phyloP scores from a whole-genome alignment of 2,888 invertebrate genomes.

The Junonia oenone region DNA sequence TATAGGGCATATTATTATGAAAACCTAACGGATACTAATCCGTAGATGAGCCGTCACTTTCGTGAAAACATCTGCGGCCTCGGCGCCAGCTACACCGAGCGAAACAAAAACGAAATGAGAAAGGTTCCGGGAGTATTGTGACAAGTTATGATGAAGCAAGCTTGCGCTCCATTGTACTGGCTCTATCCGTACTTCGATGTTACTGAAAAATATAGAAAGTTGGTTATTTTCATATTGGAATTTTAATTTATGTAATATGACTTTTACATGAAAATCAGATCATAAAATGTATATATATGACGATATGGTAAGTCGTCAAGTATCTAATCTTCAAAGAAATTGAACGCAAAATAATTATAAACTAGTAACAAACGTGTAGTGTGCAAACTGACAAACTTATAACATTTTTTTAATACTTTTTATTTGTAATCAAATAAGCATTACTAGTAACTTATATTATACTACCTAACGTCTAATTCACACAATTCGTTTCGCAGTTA shows the following conservation, averaged over 20 bases:
- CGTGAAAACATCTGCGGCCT: conserved; percentile 66
- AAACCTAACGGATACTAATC: conserved; percentile 73
- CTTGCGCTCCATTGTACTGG: conserved; percentile 31
- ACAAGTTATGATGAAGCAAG: conserved; percentile 58
- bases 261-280: not conserved
- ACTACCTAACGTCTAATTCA: no score
- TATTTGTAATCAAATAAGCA: no score
- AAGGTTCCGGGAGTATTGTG: conserved; percentile 71
- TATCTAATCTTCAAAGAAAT: no score
- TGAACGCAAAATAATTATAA: no score
- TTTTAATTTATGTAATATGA: not conserved
- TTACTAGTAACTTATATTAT: no score
- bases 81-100: conserved; percentile 50
- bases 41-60: conserved; percentile 67
- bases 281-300: not conserved
- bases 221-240: not conserved
- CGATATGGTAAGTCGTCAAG: no score
- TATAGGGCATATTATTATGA: conserved; percentile 57
- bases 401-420: no score
- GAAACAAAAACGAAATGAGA: conserved; percentile 77
- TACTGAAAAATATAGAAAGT: not conserved
- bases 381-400: no score
- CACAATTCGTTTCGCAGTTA: no score
- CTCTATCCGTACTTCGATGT: conserved; percentile 1
- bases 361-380: no score